These are phyloP conservation scores for Mastacembelus armatus DNA, from an alignment of 2,797 vertebrate species.

Conservation along the genomic window DNA sequence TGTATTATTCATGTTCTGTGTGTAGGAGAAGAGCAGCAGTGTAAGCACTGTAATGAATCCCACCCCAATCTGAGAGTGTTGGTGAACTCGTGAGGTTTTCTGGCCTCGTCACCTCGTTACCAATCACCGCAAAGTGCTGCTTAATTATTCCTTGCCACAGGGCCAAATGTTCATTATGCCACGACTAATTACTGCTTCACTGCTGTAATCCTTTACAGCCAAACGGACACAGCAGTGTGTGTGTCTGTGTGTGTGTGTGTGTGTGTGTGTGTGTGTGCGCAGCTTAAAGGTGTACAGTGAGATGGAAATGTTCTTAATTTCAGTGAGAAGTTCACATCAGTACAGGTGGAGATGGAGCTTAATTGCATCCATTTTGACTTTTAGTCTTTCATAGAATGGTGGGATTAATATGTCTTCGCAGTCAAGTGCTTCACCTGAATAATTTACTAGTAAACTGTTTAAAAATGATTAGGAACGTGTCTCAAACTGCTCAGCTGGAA, in stretches of 20 bases:
- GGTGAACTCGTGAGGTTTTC: slow-evolving; percentile 60
- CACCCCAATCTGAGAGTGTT: slow-evolving; percentile 38
- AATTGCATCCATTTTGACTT: slow-evolving; percentile 34
- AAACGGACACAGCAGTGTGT: slow-evolving; percentile 50
- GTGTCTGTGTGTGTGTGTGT: slow-evolving; percentile 30
- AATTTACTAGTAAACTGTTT: too few relatives aligned
- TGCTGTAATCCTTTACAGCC: slow-evolving; percentile 69
- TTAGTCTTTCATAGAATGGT: background rate
- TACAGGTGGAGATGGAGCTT: slow-evolving; percentile 35
- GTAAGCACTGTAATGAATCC: slow-evolving; percentile 51
- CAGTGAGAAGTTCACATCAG: slow-evolving; percentile 25
- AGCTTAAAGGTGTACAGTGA: background rate
- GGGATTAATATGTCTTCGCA: background rate
- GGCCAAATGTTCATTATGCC: slow-evolving; percentile 78
- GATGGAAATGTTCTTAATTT: slow-evolving; percentile 31
- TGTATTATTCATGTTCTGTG: slow-evolving; percentile 47
- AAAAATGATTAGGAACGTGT: too few relatives aligned
- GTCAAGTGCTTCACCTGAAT: too few relatives aligned
- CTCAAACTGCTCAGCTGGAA: too few relatives aligned
- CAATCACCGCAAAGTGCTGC: slow-evolving; percentile 76
- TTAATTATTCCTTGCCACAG: slow-evolving; percentile 79
- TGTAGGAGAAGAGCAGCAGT: slow-evolving; percentile 17
- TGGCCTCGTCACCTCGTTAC: slow-evolving; percentile 68
- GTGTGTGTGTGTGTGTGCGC: slow-evolving; percentile 15
- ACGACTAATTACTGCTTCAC: slow-evolving; percentile 78